Base-by-base conservation (phyloP, 2,113 vertebrate genomes). In the Aegithalos caudatus region DNA sequence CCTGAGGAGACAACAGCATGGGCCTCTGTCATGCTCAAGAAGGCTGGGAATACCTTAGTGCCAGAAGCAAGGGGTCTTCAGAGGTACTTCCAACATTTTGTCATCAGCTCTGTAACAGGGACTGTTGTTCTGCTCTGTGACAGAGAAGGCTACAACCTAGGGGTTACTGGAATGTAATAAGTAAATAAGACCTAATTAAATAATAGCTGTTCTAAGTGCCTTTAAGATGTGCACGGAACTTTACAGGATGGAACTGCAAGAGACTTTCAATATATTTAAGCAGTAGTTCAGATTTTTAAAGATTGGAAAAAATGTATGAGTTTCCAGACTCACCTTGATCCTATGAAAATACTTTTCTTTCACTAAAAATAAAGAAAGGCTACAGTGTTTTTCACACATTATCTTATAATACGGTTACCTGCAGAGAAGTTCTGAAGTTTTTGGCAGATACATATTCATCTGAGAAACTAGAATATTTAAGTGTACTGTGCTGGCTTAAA, bases 1-100 rank as follows among this genome's bases (percentile, higher is more conserved):
- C 48, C 35, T 1, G 0, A 1, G 45, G 23, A 69, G 38, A 47
- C 2, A 37, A 7, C 37, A 12, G 54, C 0, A 0, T 29, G 50
- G 35, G 27, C 35, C 38, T 73, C n/a, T 24, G 24, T 19, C 0
- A 0, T 29, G 7, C 38, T 38, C 12, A 18, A 35, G 38, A 56
- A 77, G 19, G 48, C 65, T 74, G 60, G 33, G 51, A 81, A 80
- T 18, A 58, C 33, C 29, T 50, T 3, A 27, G 14, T 19, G 19
- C 17, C 25, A 70, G 53, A 72, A 83, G 27, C 20, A 78, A 56
- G 33, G 50, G 11, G 12, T 31, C 23, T 84, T 54, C 4, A 23
- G 80, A 66, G 12, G 7, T 51, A 35, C 20, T 84, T 70, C 19
- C 50, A 70, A 1, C 11, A 11, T 47, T 60, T 44, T 6, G 9